These are phyloP conservation scores for Candidula unifasciata DNA, from an alignment of 2,888 invertebrate genomes.

Conservation along the genomic window DNA sequence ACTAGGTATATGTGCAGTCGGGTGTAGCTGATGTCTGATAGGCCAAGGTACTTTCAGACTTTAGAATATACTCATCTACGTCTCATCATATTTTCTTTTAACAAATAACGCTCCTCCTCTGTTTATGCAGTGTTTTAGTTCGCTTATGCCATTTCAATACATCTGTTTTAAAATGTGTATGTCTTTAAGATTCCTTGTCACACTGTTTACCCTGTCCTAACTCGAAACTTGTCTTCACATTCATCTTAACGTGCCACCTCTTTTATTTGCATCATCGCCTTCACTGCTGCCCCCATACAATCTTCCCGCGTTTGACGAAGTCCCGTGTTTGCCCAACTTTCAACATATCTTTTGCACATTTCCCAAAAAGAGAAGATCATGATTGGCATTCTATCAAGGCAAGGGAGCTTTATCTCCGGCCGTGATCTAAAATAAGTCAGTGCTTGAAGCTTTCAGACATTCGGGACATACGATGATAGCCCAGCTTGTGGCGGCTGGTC, in stretches of 20 bases:
- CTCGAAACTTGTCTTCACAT: background rate
- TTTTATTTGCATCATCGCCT: background rate
- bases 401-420: background rate
- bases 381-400: background rate
- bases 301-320: no score
- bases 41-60: background rate
- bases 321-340: constrained; percentile 1
- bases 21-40: background rate
- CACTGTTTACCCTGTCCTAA: background rate
- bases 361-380: background rate
- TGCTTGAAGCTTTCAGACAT: background rate
- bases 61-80: background rate
- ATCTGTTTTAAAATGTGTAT: no score
- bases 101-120: no score
- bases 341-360: background rate
- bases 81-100: background rate
- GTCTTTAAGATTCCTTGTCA: background rate
- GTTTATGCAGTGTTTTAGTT: no score
- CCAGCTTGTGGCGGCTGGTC: background rate
- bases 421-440: constrained; percentile 5
- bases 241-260: background rate
- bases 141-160: no score
- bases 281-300: no score
- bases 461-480: background rate
- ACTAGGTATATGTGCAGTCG: no score